Evolutionary conservation across 2,113 vertebrate genomes (phyloP).

Genomic region (Sterrhoptilus dennistouni): DNA sequence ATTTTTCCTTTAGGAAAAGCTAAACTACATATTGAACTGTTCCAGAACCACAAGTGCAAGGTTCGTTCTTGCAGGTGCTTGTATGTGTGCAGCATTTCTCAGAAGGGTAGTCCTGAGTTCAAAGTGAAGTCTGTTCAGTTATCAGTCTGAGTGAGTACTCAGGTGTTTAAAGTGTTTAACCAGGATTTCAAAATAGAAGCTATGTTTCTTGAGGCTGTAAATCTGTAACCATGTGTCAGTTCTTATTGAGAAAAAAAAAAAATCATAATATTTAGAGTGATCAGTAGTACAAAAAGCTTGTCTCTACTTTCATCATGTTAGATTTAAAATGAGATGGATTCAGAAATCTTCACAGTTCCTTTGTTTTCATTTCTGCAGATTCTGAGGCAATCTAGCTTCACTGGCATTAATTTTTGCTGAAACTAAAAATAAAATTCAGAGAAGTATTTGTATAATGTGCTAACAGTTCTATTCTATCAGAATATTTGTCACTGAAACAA

Average conservation of each 20-base stretch:
- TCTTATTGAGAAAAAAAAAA: neutral
- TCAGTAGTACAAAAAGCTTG: neutral
- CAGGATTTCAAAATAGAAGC: neutral
- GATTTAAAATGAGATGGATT: neutral
- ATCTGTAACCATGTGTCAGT: neutral
- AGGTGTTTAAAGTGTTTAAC: neutral
- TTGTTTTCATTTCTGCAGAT: conserved; percentile 4
- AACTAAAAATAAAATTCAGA: neutral
- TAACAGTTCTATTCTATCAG: neutral
- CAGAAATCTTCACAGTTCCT: neutral
- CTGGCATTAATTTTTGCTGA: neutral
- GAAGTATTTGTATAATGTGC: neutral
- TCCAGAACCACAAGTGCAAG: neutral
- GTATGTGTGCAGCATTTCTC: neutral
- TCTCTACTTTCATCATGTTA: neutral
- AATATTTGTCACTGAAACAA: conserved; percentile 20
- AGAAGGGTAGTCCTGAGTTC: neutral
- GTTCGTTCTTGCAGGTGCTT: neutral
- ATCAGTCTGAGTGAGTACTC: neutral
- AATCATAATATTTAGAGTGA: neutral
- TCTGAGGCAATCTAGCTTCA: neutral
- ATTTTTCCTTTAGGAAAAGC: neutral
- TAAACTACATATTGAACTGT: neutral
- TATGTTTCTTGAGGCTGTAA: neutral
- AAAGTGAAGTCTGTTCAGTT: neutral